Conservation (phyloP, 1,140 invertebrate species). For the Bombus superbus region DNA sequence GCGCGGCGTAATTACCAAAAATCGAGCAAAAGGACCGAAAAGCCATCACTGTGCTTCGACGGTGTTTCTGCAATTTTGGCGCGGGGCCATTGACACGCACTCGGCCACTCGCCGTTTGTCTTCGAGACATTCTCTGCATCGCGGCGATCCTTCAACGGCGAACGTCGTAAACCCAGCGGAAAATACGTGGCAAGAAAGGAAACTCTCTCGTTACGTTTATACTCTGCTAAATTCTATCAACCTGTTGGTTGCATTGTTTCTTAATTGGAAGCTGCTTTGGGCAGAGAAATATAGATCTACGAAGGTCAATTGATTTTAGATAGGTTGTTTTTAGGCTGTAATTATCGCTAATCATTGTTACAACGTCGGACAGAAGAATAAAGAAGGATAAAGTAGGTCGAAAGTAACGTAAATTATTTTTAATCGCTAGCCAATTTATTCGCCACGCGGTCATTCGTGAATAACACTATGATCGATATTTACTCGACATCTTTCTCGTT, state of each 20-base stretch:
- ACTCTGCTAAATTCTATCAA: neutral
- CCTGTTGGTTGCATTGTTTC: neutral
- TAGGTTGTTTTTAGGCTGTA: no score
- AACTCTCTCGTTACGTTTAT: neutral
- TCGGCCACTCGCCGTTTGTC: neutral
- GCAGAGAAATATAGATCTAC: no score
- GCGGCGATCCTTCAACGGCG: neutral
- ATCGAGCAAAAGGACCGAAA: constrained; percentile 73
- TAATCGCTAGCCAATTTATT: no score
- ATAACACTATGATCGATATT: no score
- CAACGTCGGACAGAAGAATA: no score
- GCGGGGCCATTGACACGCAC: constrained; percentile 68
- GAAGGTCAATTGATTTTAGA: no score
- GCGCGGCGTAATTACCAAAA: constrained; percentile 73
- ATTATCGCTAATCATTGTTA: no score
- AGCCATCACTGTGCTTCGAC: constrained; percentile 70
- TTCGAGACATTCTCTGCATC: neutral
- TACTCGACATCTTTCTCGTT: no score
- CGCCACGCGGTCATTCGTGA: no score
- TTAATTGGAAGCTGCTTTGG: neutral
- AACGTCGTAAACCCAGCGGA: no score
- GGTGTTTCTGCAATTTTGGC: constrained; percentile 72
- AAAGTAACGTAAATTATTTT: no score
- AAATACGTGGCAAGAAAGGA: neutral
- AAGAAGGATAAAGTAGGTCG: no score